Evolutionary conservation across 2,888 invertebrate genomes (phyloP).

Genomic region (Leptothorax acervorum): DNA sequence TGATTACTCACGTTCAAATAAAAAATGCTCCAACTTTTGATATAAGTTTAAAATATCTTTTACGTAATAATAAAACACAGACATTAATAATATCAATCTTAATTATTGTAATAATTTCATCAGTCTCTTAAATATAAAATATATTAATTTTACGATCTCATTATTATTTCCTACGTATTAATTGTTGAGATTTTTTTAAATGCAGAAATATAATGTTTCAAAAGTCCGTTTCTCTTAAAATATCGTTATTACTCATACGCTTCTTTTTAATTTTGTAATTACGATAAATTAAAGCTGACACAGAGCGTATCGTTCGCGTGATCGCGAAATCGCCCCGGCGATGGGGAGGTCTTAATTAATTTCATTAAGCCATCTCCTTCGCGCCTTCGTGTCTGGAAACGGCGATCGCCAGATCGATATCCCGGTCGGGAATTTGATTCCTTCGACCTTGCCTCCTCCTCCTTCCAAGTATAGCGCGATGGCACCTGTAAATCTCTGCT

Average conservation of each 20-base stretch:
- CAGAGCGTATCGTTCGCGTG: constrained; percentile 49
- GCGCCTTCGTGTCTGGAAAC: not conserved
- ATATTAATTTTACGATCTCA: not conserved
- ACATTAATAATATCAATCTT: not conserved
- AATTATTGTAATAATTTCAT: not conserved
- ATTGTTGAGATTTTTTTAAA: not conserved
- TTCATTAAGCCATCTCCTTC: constrained; percentile 69
- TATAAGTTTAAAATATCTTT: not conserved
- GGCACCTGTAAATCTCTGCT: constrained; percentile 37
- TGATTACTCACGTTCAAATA: not conserved
- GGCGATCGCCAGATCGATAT: constrained; percentile 30
- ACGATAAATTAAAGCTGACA: not conserved
- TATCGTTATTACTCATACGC: not conserved
- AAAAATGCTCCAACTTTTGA: not conserved
- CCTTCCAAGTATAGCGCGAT: not conserved
- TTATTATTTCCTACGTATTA: not conserved
- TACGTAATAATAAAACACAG: not conserved
- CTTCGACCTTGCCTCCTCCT: constrained; percentile 28
- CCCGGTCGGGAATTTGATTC: constrained; percentile 41
- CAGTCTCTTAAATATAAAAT: not conserved
- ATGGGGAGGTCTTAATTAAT: constrained; percentile 64
- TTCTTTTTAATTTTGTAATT: not conserved
- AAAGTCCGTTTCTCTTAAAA: not conserved
- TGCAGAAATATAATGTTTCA: not conserved
- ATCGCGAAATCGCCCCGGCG: constrained; percentile 54